phyloP scores from a whole-genome alignment of 2,888 invertebrate species.

The Parelbella ahira region DNA sequence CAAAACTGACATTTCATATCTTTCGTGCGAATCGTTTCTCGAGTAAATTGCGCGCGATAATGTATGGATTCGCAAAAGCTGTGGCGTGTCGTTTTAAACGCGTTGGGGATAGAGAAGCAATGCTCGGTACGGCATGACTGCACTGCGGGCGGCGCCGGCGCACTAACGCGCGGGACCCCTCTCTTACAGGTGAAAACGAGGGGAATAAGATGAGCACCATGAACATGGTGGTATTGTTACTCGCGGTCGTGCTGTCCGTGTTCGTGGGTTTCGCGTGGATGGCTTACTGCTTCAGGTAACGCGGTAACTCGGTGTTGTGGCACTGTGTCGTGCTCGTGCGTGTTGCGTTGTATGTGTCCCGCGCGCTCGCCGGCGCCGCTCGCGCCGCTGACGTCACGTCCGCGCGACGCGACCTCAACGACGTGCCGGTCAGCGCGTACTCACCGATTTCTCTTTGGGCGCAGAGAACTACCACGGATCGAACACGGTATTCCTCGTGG shows the following conservation, averaged over 20 bases:
- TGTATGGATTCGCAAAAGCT: too few relatives aligned
- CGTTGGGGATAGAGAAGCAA: constrained; percentile 40
- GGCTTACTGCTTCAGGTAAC: constrained; percentile 97
- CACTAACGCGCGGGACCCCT: constrained; percentile 76
- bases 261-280: constrained; percentile 97
- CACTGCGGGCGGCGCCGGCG: constrained; percentile 71
- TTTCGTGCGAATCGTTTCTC: too few relatives aligned
- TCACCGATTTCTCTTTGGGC: constrained; percentile 73
- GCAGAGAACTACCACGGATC: constrained; percentile 98
- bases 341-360: constrained; percentile 58
- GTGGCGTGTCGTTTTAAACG: too few relatives aligned
- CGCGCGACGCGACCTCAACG: constrained; percentile 42
- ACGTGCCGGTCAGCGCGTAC: constrained; percentile 44
- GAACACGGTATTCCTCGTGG: constrained; percentile 98
- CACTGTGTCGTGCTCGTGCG: constrained; percentile 69
- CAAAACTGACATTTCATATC: constrained; percentile 2
- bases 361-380: constrained; percentile 56
- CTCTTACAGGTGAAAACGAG: constrained; percentile 86
- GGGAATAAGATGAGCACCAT: constrained; percentile 93
- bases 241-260: constrained; percentile 94
- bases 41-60: too few relatives aligned
- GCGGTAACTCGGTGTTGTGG: constrained; percentile 76
- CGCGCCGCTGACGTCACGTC: constrained; percentile 48
- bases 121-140: constrained; percentile 58
- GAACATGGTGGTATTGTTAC: constrained; percentile 95